These are phyloP conservation scores for Amphipoea lucens DNA, from an alignment of 2,888 invertebrate genomes.

Conservation along the genomic window DNA sequence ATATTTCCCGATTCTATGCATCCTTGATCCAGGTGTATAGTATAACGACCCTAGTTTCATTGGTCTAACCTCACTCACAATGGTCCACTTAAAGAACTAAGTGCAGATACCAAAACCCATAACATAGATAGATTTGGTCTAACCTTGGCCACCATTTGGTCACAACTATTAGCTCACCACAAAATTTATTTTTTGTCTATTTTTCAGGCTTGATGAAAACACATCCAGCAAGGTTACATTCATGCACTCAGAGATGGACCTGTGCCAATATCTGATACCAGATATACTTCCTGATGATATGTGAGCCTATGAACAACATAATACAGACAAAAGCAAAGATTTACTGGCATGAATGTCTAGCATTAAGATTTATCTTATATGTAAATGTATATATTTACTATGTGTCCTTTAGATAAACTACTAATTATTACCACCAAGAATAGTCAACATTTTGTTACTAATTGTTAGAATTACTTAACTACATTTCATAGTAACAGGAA, in stretches of 20 bases:
- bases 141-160: background rate
- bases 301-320: slow-evolving; percentile 75
- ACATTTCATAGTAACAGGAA: slow-evolving; percentile 19
- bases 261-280: slow-evolving; percentile 94
- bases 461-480: slow-evolving; percentile 20
- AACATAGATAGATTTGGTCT: background rate
- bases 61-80: background rate
- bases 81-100: too few relatives aligned
- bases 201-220: slow-evolving; percentile 93
- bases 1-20: background rate
- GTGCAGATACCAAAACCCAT: too few relatives aligned
- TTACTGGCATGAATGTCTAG: slow-evolving; percentile 52
- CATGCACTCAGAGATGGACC: slow-evolving; percentile 92
- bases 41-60: background rate
- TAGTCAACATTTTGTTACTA: slow-evolving; percentile 11
- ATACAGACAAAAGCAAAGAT: slow-evolving; percentile 58
- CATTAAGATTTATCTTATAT: slow-evolving; percentile 43
- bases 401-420: slow-evolving; percentile 32
- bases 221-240: slow-evolving; percentile 94
- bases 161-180: too few relatives aligned
- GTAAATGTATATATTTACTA: slow-evolving; percentile 53
- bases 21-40: background rate
- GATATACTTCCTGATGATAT: slow-evolving; percentile 94
- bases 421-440: slow-evolving; percentile 35
- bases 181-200: background rate